Evolutionary conservation across 2,797 vertebrate genomes (phyloP).

Genomic region (Sardinella longiceps): DNA sequence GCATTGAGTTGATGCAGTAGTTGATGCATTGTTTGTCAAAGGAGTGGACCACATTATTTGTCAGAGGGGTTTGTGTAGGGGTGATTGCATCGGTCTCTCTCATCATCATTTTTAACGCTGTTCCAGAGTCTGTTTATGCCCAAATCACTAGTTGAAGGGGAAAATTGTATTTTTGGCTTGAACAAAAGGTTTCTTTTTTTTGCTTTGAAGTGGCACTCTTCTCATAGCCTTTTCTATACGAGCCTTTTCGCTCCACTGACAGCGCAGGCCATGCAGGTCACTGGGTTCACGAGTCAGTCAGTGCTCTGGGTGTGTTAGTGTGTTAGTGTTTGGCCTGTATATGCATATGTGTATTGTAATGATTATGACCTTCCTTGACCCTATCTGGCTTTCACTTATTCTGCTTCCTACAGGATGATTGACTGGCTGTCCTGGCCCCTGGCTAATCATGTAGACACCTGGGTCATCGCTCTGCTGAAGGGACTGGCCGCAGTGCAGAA

Average conservation of each 20-base stretch:
- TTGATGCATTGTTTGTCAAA: too few relatives aligned
- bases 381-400: neutral
- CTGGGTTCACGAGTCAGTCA: neutral
- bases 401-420: constrained; percentile 84
- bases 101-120: neutral
- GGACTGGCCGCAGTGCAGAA: constrained; percentile 97
- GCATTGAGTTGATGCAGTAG: too few relatives aligned
- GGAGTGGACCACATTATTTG: too few relatives aligned
- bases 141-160: neutral
- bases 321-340: neutral
- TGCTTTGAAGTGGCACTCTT: neutral
- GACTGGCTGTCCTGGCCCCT: constrained; percentile 99
- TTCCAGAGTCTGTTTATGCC: neutral
- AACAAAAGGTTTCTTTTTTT: neutral
- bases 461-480: constrained; percentile 95
- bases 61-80: too few relatives aligned
- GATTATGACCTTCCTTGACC: neutral
- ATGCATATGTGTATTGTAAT: neutral
- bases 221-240: neutral
- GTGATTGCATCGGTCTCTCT: neutral
- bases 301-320: neutral
- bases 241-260: neutral
- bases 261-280: neutral
- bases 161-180: neutral
- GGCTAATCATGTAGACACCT: constrained; percentile 96